A percentile compares a stretch with the other conserved stretches of the same genome.
Evolutionary conservation across 1,140 invertebrate genomes (phyloP).

Genomic region (Cyphomyrmex costatus): DNA sequence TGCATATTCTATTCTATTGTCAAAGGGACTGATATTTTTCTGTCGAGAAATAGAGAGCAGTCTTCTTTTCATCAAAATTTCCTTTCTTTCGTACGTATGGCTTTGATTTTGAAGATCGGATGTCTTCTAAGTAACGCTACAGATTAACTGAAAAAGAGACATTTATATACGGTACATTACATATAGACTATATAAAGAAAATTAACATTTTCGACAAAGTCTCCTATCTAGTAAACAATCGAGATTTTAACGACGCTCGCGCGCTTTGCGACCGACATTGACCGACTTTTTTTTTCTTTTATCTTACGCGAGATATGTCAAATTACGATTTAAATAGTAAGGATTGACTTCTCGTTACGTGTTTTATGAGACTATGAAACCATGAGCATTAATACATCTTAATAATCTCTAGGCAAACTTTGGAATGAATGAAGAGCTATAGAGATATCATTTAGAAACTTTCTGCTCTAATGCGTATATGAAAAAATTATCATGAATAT

Average conservation of each 20-base stretch:
- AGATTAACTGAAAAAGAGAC: constrained; percentile 24
- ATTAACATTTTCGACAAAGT: constrained; percentile 54
- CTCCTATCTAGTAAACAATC: constrained; percentile 48
- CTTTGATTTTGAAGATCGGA: constrained; percentile 46
- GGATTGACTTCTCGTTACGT: constrained; percentile 58
- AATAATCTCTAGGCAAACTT: constrained; percentile 28
- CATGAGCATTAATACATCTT: constrained; percentile 48
- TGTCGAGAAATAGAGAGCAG: constrained; percentile 59
- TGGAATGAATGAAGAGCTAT: constrained; percentile 41
- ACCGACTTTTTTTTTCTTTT: not conserved
- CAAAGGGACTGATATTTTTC: constrained; percentile 43
- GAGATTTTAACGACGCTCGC: constrained; percentile 44
- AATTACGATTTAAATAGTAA: constrained; percentile 51
- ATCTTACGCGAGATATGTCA: constrained; percentile 43
- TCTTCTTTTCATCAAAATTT: constrained; percentile 66
- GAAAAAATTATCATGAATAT: constrained; percentile 17
- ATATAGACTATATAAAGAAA: constrained; percentile 69
- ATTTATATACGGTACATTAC: constrained; percentile 30
- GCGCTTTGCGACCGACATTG: not conserved
- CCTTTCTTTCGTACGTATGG: constrained; percentile 7
- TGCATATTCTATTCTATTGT: constrained; percentile 39
- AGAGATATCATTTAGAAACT: constrained; percentile 41
- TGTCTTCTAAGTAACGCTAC: constrained; percentile 46
- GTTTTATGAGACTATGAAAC: constrained; percentile 13
- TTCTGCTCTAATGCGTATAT: not conserved